phyloP scores from a whole-genome alignment of 1,140 invertebrate species.

The Lysiphlebus fabarum region DNA sequence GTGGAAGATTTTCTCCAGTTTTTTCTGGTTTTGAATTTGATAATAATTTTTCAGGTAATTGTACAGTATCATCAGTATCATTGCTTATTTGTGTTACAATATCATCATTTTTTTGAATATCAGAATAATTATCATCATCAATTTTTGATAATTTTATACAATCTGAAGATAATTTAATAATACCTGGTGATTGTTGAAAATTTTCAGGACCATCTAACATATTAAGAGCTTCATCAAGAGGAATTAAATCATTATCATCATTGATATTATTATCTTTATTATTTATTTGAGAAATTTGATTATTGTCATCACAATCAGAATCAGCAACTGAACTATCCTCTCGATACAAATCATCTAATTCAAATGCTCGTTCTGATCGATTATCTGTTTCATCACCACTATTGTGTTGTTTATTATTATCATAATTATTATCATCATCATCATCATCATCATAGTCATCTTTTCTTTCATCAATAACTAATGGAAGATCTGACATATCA shows the following conservation, averaged over 20 bases:
- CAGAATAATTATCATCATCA: neutral
- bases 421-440: slow-evolving; percentile 32
- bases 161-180: neutral
- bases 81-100: slow-evolving; percentile 22
- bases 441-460: slow-evolving; percentile 42
- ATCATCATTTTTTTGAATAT: slow-evolving; percentile 20
- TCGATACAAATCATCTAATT: slow-evolving; percentile 49
- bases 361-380: slow-evolving; percentile 38
- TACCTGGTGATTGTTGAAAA: slow-evolving; percentile 8
- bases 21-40: slow-evolving; percentile 46
- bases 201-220: slow-evolving; percentile 32
- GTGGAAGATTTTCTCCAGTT: slow-evolving; percentile 47
- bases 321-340: slow-evolving; percentile 46
- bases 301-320: slow-evolving; percentile 30
- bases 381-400: slow-evolving; percentile 43
- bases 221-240: slow-evolving; percentile 41
- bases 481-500: slow-evolving; percentile 45
- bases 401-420: slow-evolving; percentile 35
- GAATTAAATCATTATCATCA: slow-evolving; percentile 35
- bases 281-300: slow-evolving; percentile 30
- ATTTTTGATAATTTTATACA: no score
- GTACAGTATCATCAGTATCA: slow-evolving; percentile 21
- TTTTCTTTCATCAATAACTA: slow-evolving; percentile 44
- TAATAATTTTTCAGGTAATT: slow-evolving; percentile 45
- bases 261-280: slow-evolving; percentile 11